Evolutionary conservation across 2,888 invertebrate genomes (phyloP), one percentile per base, ranked within the genome.

Genomic region (Holacanthella duospinosa): DNA sequence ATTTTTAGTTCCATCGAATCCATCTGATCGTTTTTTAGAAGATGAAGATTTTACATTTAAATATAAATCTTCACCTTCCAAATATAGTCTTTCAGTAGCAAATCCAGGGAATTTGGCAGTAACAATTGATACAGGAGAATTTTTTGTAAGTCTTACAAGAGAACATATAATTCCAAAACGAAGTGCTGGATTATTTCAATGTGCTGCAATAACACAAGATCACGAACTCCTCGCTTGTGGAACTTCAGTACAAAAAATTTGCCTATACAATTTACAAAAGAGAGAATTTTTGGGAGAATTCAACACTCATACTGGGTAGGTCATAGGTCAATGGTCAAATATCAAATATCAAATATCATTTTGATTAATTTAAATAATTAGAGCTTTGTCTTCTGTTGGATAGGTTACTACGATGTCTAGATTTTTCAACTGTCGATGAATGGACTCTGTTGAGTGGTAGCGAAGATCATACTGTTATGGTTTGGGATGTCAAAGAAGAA

Each of bases 391-490:
- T 55, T 27, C 43, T 43, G 6, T 54, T 44, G 25, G 12, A 24
- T 27, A 56, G 56, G 4, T 21, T 25, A 19, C 27, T 56, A 25
- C 4, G 56, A 1, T 65, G 68, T 21, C 56, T 72, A 19, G 67
- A 68, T 54, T 72, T 72, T 60, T 71, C 69, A 3, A 60, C 59
- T 16, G 68, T 69, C 9, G 72, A 72, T 43, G 21, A 62, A 1
- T 68, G 63, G 29, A 63, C 66, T 0, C 62, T 72, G 24, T 62
- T 72, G 2, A 67, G 69, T n/a, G 70, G 69, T n/a, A 68, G 68
- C 59, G 70, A 69, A 53, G 72, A 72, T 65, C 66, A 66, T 16
- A 67, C 68, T 24, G 69, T 70, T 1, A 72, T 69, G 68, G 66
- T 67, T 16, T 72, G 72, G 72, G 72, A 72, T 53, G 64, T 71